Base-by-base conservation (phyloP, 2,113 vertebrate species). In the Camelus bactrianus region DNA sequence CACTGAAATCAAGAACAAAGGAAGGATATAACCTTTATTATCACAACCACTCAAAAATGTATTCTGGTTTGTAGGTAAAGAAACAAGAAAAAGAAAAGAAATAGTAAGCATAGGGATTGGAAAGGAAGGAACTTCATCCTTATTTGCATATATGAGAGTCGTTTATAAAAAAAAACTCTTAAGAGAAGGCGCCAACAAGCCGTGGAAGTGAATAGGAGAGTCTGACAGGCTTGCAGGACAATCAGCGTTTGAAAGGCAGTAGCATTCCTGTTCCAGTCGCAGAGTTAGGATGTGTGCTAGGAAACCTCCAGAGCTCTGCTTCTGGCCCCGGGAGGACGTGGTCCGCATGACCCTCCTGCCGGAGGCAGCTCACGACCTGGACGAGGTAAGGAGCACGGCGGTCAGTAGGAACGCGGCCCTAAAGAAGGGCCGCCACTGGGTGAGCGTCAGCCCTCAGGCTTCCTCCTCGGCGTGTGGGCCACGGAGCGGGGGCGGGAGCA, bases 371-470 rank as follows among this genome's bases (percentile, higher is more conserved):
- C 5, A 35, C 64, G 26, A 12, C 6, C 38, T 11, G 46, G 65
- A 26, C 32, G 24, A 20, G 26, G 10, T 16, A 8, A 5, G 5
- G 62, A 84, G 28, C 30, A 15, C 0, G 6, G 32, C 20, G 69
- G 62, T 17, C 1, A 11, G 79, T 11, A 35, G 56, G 11, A 50
- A 12, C 1, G 0, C 32, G 38, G 13, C 14, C 54, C 42, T 1
- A 32, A 17, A 20, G 72, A 22, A 58, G 20, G 30, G 48, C 12
- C 1, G 24, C 4, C 6, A 2, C 32, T 4, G 38, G 28, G 15
- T 0, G 0, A 22, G 20, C 32, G 13, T 32, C 8, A 0, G 2
- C 1, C 1, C 26, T 12, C 20, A 11, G 62, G 12, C 19, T 14
- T 17, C 2, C 15, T 24, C 46, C 10, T 28, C 7, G 46, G 46